Evolutionary conservation across 30 jellyfish, hydroid and myxozoan genomes (phyloP), one percentile per base, ranked within the genome.

Genomic region (Pelagia noctiluca): DNA sequence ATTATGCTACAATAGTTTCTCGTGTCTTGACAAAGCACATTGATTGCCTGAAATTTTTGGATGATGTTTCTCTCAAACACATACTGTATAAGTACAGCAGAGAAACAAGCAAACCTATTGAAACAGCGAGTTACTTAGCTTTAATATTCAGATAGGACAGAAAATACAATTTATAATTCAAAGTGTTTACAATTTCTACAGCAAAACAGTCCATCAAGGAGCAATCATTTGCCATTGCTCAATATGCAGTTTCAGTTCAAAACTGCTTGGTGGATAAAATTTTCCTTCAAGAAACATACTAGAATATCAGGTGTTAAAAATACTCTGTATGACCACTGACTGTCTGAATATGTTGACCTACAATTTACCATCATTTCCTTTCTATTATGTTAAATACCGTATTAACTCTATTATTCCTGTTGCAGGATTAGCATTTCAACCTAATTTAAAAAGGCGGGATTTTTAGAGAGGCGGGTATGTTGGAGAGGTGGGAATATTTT

Each of bases 81-180:
- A 74, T 52, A 23, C 10, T 10, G 52, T 75, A 74, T 36, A 37
- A 26, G 52, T 69, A 69, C 52, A 29, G 63, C 35, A 29, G 21
- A 37, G 82, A 69, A 35, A 69, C 64, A 32, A 32, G 65, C 64
- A 32, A 69, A 32, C 82, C 82, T 0, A 69, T 65, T 12, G 65
- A 69, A 13, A 69, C 82, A 69, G 66, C 37, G 82, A 69, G 82
- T 69, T 34, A 30, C 16, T 52, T 21, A 1, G 0, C 11, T 69
- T 69, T 46, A 65, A 24, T 25, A 32, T 30, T 26, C 12, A 25
- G n/a, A 2, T 2, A 0, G 1, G 28, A 2, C 78, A 11, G 48
- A 63, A 63, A 63, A 19, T 63, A 19, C 8, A 28, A 19, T 46
- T 19, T 21, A 33, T 63, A 21, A 63, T 69, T 35, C 7, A 69